A percentile compares a stretch with the other conserved stretches of the same genome.
phyloP scores from a whole-genome alignment of 2,888 invertebrate species.

The Philhelius pedissequus region DNA sequence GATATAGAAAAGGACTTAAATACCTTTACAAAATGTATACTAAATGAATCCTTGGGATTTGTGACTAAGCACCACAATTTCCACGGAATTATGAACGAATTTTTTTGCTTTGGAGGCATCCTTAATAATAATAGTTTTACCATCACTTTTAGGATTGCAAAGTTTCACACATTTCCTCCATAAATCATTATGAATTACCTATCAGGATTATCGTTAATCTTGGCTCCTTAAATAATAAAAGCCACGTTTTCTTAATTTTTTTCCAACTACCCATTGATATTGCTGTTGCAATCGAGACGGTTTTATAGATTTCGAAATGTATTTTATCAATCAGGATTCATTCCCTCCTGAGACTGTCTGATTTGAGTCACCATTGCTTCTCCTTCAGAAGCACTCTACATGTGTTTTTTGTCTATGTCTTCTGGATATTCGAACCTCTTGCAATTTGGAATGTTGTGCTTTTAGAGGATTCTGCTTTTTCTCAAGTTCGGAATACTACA shows the following conservation, averaged over 20 bases:
- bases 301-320: neutral
- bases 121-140: neutral
- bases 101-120: neutral
- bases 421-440: neutral
- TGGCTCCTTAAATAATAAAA: neutral
- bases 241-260: neutral
- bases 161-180: neutral
- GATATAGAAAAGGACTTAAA: conserved; percentile 30
- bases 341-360: conserved; percentile 8
- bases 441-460: conserved; percentile 31
- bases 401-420: neutral
- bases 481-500: conserved; percentile 1
- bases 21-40: conserved; percentile 36
- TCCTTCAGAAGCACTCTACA: neutral
- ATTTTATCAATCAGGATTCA: conserved; percentile 36
- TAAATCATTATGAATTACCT: conserved; percentile 1
- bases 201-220: conserved; percentile 5
- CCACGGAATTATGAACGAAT: neutral
- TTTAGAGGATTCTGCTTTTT: conserved; percentile 11
- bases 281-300: neutral
- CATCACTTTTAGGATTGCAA: conserved; percentile 4
- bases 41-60: conserved; percentile 29
- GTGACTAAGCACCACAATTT: neutral
- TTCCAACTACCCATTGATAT: neutral
- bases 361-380: neutral